Evolutionary conservation across 1,140 invertebrate species (phyloP).

Genomic region (Delia radicum): DNA sequence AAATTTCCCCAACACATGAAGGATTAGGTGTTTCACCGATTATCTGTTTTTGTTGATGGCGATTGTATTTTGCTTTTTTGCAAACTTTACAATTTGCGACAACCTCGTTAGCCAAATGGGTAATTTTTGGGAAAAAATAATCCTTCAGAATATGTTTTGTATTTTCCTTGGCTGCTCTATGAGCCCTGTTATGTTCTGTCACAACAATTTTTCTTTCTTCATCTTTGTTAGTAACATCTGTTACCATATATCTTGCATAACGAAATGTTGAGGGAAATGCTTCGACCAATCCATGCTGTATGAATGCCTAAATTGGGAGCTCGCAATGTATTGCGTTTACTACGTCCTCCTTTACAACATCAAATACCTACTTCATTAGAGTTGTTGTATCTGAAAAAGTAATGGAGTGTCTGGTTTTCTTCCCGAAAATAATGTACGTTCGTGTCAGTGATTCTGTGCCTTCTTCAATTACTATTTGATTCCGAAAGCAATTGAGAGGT

Average conservation of each 20-base stretch:
- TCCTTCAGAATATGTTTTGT: conserved; percentile 24
- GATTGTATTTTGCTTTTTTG: background rate
- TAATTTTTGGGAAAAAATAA: conserved; percentile 36
- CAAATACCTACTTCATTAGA: background rate
- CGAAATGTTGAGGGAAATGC: conserved; percentile 7
- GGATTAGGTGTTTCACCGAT: background rate
- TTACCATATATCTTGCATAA: background rate
- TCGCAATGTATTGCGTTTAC: conserved; percentile 36
- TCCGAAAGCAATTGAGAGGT: conserved; percentile 31
- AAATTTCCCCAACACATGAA: background rate
- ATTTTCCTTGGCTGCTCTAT: conserved; percentile 29
- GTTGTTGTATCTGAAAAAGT: conserved; percentile 15
- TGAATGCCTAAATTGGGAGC: background rate
- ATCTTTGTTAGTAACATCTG: background rate
- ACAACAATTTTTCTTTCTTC: conserved; percentile 18
- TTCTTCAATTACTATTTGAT: conserved; percentile 29
- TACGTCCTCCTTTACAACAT: conserved; percentile 11
- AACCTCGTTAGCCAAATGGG: conserved; percentile 22
- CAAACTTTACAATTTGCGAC: conserved; percentile 26
- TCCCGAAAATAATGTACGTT: conserved; percentile 10
- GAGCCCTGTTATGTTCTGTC: conserved; percentile 9
- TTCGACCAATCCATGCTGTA: conserved; percentile 3
- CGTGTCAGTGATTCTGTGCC: background rate
- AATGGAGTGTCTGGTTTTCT: conserved; percentile 24
- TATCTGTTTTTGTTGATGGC: background rate